A percentile compares a stretch with the other conserved stretches of the same genome.
Conservation (phyloP, 2,888 invertebrate genomes). For the Andricus quercusramuli region DNA sequence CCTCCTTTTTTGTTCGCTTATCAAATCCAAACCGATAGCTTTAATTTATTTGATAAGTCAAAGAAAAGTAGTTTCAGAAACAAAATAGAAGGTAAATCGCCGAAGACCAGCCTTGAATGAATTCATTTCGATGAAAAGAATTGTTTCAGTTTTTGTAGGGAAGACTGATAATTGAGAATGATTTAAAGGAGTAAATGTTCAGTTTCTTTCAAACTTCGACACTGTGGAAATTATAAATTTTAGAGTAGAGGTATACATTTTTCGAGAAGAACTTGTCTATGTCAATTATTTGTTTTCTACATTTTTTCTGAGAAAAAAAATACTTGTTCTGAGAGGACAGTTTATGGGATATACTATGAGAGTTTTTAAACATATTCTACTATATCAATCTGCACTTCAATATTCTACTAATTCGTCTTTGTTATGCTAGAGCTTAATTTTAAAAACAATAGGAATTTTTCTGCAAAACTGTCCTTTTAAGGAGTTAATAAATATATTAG, state of each 20-base stretch:
- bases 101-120: not conserved
- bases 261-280: not conserved
- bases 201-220: conserved; percentile 12
- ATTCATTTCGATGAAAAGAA: not conserved
- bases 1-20: conserved; percentile 44
- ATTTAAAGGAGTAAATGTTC: not conserved
- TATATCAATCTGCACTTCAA: conserved; percentile 35
- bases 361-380: conserved; percentile 29
- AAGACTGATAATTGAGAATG: not conserved
- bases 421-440: conserved; percentile 36
- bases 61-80: conserved; percentile 4
- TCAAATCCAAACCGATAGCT: not conserved
- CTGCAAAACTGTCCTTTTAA: conserved; percentile 39
- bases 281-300: conserved; percentile 40
- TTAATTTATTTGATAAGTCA: not conserved
- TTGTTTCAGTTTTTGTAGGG: not conserved
- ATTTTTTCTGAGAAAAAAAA: conserved; percentile 28
- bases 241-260: not conserved
- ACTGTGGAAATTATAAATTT: not conserved
- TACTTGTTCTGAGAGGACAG: conserved; percentile 33
- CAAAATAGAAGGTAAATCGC: not conserved
- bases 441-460: conserved; percentile 18
- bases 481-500: conserved; percentile 38
- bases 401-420: conserved; percentile 39
- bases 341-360: not conserved